Conservation (phyloP, 2,888 invertebrate genomes). For the Xanthorhoe spadicearia region DNA sequence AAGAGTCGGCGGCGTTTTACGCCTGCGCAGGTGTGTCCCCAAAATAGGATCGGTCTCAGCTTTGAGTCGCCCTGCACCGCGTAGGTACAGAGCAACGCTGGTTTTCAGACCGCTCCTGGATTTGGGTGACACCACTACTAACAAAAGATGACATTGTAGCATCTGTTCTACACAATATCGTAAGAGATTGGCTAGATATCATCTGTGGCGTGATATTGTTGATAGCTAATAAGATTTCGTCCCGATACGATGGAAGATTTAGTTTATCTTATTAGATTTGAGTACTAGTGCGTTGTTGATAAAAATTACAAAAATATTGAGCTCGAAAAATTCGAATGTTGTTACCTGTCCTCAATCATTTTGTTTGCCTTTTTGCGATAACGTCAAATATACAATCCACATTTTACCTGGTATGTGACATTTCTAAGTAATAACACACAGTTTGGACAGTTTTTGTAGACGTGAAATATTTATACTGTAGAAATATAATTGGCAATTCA, state of each 20-base stretch:
- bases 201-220: slow-evolving; percentile 13
- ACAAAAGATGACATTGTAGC: slow-evolving; percentile 51
- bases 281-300: neutral
- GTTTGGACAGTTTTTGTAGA: neutral
- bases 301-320: neutral
- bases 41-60: too few relatives aligned
- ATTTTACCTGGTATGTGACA: slow-evolving; percentile 32
- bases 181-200: slow-evolving; percentile 42
- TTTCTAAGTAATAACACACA: slow-evolving; percentile 18
- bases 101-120: too few relatives aligned
- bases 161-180: slow-evolving; percentile 41
- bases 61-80: too few relatives aligned
- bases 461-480: neutral
- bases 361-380: slow-evolving; percentile 35
- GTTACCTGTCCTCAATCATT: neutral
- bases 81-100: too few relatives aligned
- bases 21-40: too few relatives aligned
- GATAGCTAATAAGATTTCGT: slow-evolving; percentile 4
- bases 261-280: neutral
- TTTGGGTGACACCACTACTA: too few relatives aligned
- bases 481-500: neutral
- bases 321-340: slow-evolving; percentile 1
- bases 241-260: neutral
- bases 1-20: too few relatives aligned
- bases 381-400: slow-evolving; percentile 29